A percentile compares a stretch with the other conserved stretches of the same genome.
phyloP scores from a whole-genome alignment of 2,888 invertebrate genomes.

The Drosophila nr. medialis region DNA sequence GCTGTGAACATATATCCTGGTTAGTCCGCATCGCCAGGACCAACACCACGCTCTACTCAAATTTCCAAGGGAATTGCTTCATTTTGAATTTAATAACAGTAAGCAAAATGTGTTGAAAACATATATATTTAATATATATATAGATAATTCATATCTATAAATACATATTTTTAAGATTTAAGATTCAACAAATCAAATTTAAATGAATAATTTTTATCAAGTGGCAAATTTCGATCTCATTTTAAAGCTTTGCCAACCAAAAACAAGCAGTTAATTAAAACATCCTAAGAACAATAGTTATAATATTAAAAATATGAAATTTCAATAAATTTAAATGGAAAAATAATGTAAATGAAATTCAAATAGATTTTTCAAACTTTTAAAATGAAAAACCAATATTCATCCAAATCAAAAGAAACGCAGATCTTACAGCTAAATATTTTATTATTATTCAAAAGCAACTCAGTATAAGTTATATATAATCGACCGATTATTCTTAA shows the following conservation, averaged over 20 bases:
- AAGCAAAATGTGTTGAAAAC: neutral
- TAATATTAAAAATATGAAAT: neutral
- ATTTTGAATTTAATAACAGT: neutral
- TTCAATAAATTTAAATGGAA: neutral
- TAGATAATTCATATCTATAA: accelerated
- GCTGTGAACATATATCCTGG: conserved; percentile 37
- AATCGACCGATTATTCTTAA: neutral
- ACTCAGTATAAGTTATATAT: too few relatives aligned
- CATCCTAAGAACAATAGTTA: neutral
- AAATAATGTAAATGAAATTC: neutral
- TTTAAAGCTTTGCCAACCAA: neutral
- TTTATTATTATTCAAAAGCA: too few relatives aligned
- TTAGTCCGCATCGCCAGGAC: conserved; percentile 23
- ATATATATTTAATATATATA: neutral
- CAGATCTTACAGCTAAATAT: too few relatives aligned
- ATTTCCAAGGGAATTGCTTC: neutral
- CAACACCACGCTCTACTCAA: conserved; percentile 19
- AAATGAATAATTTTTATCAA: neutral
- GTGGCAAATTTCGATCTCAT: neutral
- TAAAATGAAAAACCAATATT: neutral
- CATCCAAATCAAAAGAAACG: neutral
- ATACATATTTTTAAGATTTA: too few relatives aligned
- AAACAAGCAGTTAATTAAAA: accelerated
- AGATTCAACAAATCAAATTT: neutral
- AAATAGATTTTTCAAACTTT: neutral